Evolutionary conservation across 2,113 vertebrate species (phyloP).

Genomic region (Leptobrachium ailaonicum): DNA sequence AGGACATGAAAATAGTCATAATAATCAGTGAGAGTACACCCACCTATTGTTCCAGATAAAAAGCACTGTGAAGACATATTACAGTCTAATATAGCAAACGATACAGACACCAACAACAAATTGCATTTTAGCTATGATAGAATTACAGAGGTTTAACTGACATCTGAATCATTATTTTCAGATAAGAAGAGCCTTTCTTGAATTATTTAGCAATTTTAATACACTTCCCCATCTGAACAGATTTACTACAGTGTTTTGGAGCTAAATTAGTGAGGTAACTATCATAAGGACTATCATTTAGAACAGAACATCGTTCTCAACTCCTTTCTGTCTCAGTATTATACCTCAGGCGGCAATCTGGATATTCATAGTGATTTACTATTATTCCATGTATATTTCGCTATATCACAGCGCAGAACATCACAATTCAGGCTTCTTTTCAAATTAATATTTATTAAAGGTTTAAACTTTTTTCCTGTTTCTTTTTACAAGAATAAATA

Average conservation of each 20-base stretch:
- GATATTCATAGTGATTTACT: background rate
- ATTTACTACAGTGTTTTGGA: background rate
- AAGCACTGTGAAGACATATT: no score
- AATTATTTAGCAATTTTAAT: slow-evolving; percentile 1
- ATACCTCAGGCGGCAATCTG: background rate
- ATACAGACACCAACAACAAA: background rate
- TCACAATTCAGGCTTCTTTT: no score
- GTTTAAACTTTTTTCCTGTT: no score
- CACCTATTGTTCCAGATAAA: no score
- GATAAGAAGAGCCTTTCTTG: background rate
- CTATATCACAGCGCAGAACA: background rate
- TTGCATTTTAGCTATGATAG: background rate
- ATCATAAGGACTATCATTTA: background rate
- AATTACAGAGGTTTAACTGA: background rate
- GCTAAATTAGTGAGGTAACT: background rate
- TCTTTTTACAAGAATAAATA: no score
- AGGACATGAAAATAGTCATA: no score
- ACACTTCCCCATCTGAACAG: background rate
- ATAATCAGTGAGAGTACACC: no score
- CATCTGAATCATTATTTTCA: background rate
- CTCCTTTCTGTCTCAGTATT: background rate
- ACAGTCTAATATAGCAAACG: no score
- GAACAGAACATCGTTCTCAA: background rate
- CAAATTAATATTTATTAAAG: no score
- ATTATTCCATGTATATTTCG: background rate